Base-by-base conservation (phyloP, 1,140 invertebrate genomes). In the Drosophila nigrodunni region DNA sequence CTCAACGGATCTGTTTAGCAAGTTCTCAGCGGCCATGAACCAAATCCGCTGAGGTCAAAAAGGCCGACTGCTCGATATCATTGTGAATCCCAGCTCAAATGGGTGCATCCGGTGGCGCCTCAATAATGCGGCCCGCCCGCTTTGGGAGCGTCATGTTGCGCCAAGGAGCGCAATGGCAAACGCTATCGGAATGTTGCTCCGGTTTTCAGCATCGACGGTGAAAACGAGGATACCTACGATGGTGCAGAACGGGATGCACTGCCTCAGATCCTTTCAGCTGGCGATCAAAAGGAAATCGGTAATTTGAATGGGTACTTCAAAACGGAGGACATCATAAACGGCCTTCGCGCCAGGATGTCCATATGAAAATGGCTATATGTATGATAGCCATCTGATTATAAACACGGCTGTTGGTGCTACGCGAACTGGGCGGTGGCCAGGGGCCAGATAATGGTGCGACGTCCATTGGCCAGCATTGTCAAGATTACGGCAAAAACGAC, bases 401-500 rank as follows among this genome's bases (percentile, higher is more conserved):
- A 98, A 96, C 95, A 46, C 96, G 98, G 93, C 94, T 99, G 69
- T 96, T 97, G 78, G 96, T 99, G 49, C 93, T 99, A 41, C 94
- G 98, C 44, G 97, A 98, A 91, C 94, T 97, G 59, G 94, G 95
- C 34, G 95, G 95, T 66, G 94, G 96, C 6, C 95, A 95, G 80
- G n/a, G 98, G 96, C 0, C 96, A 97, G 90, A 95, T 99, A 2
- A 96, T 97, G 75, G 96, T 97, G 0, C 95, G 96, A 74, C 94
- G 97, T 39, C 96, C 97, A 1, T 93, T 99, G 52, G 96, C 96
- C 10, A 96, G 96, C 43, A 97, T 99, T 80, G 96, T 99, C 10
- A 98, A 98, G 94, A 99, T 99, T 68, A 99, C 98, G 1, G 98
- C 97, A 98, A 91, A 98, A 98, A 92, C 95, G 96, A 62, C 96